phyloP scores from a whole-genome alignment of 2,888 invertebrate species.

The Leucania comma region DNA sequence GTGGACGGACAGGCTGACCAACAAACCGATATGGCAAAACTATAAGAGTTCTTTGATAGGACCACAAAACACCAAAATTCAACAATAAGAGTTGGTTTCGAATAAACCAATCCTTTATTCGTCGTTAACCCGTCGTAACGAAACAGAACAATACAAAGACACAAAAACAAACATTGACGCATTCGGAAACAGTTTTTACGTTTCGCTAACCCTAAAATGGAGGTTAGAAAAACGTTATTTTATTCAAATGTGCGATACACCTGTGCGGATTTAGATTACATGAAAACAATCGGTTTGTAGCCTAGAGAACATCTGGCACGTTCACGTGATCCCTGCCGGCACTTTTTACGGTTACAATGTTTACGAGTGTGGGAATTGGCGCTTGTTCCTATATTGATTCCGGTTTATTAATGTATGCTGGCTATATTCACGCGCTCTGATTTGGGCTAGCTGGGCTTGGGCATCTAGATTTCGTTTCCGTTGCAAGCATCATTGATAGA shows the following conservation, averaged over 20 bases:
- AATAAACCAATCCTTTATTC: constrained; percentile 10
- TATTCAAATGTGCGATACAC: constrained; percentile 63
- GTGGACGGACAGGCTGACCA: too few relatives aligned
- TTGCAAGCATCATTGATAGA: too few relatives aligned
- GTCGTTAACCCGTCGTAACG: not conserved
- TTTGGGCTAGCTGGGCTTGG: not conserved
- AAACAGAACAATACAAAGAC: constrained; percentile 35
- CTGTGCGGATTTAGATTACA: constrained; percentile 65
- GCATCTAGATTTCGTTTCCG: too few relatives aligned
- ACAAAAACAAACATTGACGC: constrained; percentile 42
- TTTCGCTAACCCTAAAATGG: constrained; percentile 53
- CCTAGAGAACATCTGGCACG: constrained; percentile 58
- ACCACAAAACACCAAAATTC: not conserved
- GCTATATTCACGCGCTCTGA: not conserved
- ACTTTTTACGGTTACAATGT: constrained; percentile 52
- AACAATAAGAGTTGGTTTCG: not conserved
- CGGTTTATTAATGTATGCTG: constrained; percentile 22
- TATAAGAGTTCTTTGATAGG: not conserved
- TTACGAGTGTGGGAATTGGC: constrained; percentile 27
- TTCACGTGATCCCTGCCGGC: constrained; percentile 46
- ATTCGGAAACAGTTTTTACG: constrained; percentile 44
- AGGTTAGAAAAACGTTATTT: constrained; percentile 59
- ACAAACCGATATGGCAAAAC: not conserved
- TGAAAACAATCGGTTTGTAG: constrained; percentile 65
- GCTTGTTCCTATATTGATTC: constrained; percentile 36